A percentile compares a stretch with the other conserved stretches of the same genome.
phyloP scores from a whole-genome alignment of 2,113 vertebrate genomes.

The Prolemur simus region DNA sequence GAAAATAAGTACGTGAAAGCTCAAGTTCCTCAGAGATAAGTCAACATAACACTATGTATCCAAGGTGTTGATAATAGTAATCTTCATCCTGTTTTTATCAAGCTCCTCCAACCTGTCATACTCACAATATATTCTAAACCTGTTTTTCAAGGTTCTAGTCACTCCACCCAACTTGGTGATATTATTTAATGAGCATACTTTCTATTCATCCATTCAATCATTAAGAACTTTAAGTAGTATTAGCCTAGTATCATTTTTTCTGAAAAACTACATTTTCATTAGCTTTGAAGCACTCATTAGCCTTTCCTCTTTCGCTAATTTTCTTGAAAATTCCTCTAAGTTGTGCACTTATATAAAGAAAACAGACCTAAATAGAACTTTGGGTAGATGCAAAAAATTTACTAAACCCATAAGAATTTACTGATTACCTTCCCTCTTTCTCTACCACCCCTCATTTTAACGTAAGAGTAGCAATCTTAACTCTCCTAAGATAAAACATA shows the following conservation, averaged over 20 bases:
- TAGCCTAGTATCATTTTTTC: conserved; percentile 37
- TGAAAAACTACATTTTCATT: conserved; percentile 25
- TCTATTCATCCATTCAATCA: not conserved
- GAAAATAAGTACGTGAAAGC: conserved; percentile 38
- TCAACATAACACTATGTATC: not conserved
- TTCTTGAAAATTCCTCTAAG: conserved; percentile 44
- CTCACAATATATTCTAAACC: conserved; percentile 25
- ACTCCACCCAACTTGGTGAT: not conserved
- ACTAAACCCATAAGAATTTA: not conserved
- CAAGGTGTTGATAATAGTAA: not conserved
- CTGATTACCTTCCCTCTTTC: not conserved
- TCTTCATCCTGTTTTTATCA: conserved; percentile 26
- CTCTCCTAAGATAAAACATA: conserved; percentile 7
- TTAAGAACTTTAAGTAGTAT: conserved; percentile 36
- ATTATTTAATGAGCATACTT: not conserved
- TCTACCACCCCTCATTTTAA: conserved; percentile 18
- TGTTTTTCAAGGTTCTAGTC: conserved; percentile 51
- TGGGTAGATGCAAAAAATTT: not conserved
- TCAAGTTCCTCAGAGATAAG: conserved; percentile 47
- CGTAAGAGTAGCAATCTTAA: not conserved
- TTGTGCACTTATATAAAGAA: conserved; percentile 13
- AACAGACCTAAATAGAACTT: conserved; percentile 1
- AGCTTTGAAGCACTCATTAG: not conserved
- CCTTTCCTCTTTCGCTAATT: not conserved
- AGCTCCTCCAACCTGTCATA: conserved; percentile 44